Evolutionary conservation across 2,888 invertebrate genomes (phyloP), one percentile per base, ranked within the genome.

Genomic region (Hololepta plana): DNA sequence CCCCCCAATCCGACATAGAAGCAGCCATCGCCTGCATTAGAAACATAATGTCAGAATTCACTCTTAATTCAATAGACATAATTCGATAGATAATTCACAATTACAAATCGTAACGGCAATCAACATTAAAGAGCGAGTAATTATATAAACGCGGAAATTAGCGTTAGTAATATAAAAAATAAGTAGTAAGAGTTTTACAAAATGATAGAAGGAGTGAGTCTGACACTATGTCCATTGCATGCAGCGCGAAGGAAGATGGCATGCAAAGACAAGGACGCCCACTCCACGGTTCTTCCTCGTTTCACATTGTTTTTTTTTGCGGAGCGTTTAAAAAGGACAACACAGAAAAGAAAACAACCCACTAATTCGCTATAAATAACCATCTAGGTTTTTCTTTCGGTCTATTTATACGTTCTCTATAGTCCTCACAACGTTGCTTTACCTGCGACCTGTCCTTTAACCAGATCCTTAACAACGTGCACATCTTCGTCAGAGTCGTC

Each of bases 1-100:
- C 79, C 79, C 64, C 81, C 82, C 73, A 85, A 72, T 68, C 84
- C 85, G 69, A 85, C 80, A 80, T 81, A 81, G 81, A 85, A 84
- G 75, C 85, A 85, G 72, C 82, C 82, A 75, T 84, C 84, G 77
- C 84, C 85, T 85, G 81, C 79, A 73, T 72, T 70, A 76, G 75
- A 80, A 79, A 81, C 77, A 79, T 64, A 68, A 64, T 72, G 68
- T 71, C 66, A 70, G 73, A 70, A 67, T 63, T 59, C 44, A 46
- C 47, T 38, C 43, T 36, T 38, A 35, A 41, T 15, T 26, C 11
- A 9, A 8, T 8, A 7, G 17, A n/a, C 17, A 17, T n/a, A n/a
- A n/a, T 17, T 17, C 17, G 17, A n/a, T n/a, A n/a, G n/a, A n/a
- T n/a, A n/a, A n/a, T n/a, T n/a, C n/a, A n/a, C n/a, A n/a, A n/a